These are phyloP conservation scores for Enteromius thamalakanensis DNA, from an alignment of 2,797 vertebrate genomes.

Conservation along the genomic window DNA sequence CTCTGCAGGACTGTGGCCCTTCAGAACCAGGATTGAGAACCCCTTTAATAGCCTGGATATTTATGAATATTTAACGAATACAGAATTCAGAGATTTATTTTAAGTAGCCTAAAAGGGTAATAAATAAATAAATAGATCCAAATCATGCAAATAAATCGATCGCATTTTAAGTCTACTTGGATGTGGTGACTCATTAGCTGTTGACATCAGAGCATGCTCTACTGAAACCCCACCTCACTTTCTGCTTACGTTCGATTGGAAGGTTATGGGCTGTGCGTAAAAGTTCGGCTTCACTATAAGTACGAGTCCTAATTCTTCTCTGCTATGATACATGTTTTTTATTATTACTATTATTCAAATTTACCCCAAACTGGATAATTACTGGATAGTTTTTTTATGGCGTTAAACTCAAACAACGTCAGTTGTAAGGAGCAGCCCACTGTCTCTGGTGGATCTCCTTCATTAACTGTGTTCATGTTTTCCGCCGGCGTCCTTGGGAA, in stretches of 20 bases:
- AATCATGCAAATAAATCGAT: not conserved
- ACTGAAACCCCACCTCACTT: constrained; percentile 27
- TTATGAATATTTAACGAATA: not conserved
- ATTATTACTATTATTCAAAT: not conserved
- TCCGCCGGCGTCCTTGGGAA: constrained; percentile 82
- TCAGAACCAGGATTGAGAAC: too few species aligned
- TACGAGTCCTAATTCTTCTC: not conserved
- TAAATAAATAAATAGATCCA: not conserved
- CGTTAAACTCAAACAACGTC: not conserved
- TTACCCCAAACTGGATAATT: not conserved
- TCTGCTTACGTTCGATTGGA: not conserved
- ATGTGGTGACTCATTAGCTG: not conserved
- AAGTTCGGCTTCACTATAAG: constrained; percentile 10
- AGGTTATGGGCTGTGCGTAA: constrained; percentile 8
- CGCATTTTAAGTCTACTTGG: not conserved
- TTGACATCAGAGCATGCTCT: not conserved
- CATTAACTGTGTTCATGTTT: constrained; percentile 81
- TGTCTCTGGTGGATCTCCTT: constrained; percentile 60
- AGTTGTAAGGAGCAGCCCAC: constrained; percentile 44
- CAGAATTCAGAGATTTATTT: too few species aligned
- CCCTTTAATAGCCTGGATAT: not conserved
- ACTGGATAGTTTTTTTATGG: constrained; percentile 11
- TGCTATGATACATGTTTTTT: not conserved
- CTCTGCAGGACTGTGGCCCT: too few species aligned
- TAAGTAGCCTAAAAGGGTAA: not conserved